These are phyloP conservation scores for Vannuccia rotundouncinata DNA, from an alignment of 2,888 invertebrate species.

Conservation along the genomic window DNA sequence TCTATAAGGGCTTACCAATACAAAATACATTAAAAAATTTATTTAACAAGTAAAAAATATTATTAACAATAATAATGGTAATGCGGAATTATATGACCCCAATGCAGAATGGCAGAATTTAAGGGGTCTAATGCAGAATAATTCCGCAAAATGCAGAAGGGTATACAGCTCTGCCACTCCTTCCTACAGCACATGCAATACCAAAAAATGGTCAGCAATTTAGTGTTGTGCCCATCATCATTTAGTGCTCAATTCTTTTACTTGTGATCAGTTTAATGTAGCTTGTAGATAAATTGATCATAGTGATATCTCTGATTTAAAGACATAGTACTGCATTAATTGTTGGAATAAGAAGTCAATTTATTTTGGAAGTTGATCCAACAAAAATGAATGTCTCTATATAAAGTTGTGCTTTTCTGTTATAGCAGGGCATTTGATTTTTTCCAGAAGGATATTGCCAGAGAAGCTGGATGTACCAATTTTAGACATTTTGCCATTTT, in stretches of 20 bases:
- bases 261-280: neutral
- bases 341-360: neutral
- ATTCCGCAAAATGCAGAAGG: too few relatives aligned
- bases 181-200: too few relatives aligned
- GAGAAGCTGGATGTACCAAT: neutral
- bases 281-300: neutral
- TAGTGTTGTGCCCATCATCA: neutral
- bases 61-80: too few relatives aligned
- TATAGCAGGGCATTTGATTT: neutral
- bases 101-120: too few relatives aligned
- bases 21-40: too few relatives aligned
- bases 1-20: too few relatives aligned
- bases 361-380: neutral
- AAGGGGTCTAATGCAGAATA: too few relatives aligned
- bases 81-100: too few relatives aligned
- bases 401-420: neutral
- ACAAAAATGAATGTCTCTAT: neutral
- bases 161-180: too few relatives aligned
- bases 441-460: neutral
- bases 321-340: neutral
- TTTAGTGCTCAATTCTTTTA: neutral
- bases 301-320: neutral
- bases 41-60: too few relatives aligned
- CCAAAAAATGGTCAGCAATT: too few relatives aligned
- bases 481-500: too few relatives aligned